Evolutionary conservation across 2,888 invertebrate species (phyloP), one percentile per base, ranked within the genome.

Genomic region (Cacoxenus indagator): DNA sequence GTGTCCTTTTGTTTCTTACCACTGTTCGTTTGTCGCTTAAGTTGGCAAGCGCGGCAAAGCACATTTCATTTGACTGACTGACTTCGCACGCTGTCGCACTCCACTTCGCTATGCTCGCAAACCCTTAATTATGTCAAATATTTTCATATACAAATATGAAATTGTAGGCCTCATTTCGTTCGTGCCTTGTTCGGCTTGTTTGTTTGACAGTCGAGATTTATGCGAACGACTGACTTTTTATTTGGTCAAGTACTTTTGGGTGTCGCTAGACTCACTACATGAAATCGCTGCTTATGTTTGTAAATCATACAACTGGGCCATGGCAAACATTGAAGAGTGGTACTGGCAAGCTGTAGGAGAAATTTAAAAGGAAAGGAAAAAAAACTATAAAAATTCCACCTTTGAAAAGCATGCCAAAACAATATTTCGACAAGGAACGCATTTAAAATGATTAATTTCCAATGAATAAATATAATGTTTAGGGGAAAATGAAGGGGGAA

Each of bases 91-190:
- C 61, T 24, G 19, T 62, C 24, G 26, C 69, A 73, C 78, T 75
- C 72, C 72, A 82, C 80, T 83, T 43, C 22, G 22, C 22, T 83
- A 79, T 79, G 82, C 78, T 72, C 76, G 70, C 69, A 64, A 70
- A 37, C 69, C 64, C 70, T 76, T 80, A 80, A 80, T 80, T 80
- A 80, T 80, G 82, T 80, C 75, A 77, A 81, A 80, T 82, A 78
- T 84, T 81, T 82, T 83, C 81, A 67, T 81, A 78, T 78, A 83
- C 84, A 79, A 82, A 84, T 79, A 57, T 57, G 57, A 66, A 57
- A 83, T 70, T 75, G 76, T 78, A 76, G 81, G 79, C 83, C 77
- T 76, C 75, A 70, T 78, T 74, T 59, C 59, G 26, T 55, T 26
- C n/a, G 24, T 57, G 22, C 27, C 17, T 57, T 29, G n/a, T 27